These are phyloP conservation scores for Liopterus haemorrhoidalis DNA, from an alignment of 2,888 invertebrate species.

Conservation along the genomic window DNA sequence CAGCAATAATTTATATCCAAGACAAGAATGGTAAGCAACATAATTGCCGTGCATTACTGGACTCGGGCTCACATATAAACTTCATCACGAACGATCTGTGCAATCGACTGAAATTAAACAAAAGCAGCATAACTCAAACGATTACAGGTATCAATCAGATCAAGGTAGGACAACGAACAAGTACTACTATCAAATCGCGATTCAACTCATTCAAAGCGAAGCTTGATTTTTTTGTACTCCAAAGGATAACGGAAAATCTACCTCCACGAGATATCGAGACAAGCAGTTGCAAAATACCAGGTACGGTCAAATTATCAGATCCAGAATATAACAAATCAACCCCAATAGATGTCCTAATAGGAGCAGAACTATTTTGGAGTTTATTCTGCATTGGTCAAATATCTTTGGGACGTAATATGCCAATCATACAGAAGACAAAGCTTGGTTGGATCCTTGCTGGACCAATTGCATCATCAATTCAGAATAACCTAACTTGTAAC, in stretches of 20 bases:
- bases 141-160: constrained; percentile 3
- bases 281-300: constrained; percentile 24
- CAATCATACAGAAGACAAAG: constrained; percentile 20
- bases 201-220: constrained; percentile 18
- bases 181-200: constrained; percentile 13
- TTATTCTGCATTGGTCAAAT: constrained; percentile 21
- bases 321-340: constrained; percentile 21
- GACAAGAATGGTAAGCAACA: constrained; percentile 18
- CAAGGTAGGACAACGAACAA: neutral
- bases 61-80: constrained; percentile 26
- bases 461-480: neutral
- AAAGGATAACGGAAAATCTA: constrained; percentile 27
- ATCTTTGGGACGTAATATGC: neutral
- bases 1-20: constrained; percentile 23
- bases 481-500: neutral
- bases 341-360: constrained; percentile 27
- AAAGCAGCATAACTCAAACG: neutral
- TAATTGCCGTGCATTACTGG: constrained; percentile 25
- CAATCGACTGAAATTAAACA: constrained; percentile 13
- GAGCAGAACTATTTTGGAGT: constrained; percentile 26
- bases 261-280: constrained; percentile 23
- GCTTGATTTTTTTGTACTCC: constrained; percentile 24
- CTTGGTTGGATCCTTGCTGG: constrained; percentile 28
- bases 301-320: constrained; percentile 27
- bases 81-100: constrained; percentile 22